phyloP scores from a whole-genome alignment of 1,140 invertebrate genomes.

The Ylistrum balloti region DNA sequence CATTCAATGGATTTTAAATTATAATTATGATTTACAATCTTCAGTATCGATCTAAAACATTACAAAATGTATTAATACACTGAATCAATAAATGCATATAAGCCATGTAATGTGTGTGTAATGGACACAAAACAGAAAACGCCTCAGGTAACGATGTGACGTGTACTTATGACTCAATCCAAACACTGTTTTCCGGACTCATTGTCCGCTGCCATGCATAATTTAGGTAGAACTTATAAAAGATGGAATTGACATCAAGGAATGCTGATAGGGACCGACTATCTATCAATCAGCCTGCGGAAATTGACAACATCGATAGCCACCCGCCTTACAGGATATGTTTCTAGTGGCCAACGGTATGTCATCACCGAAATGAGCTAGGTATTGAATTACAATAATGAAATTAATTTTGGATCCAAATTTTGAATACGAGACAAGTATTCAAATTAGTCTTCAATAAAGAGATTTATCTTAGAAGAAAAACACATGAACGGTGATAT shows the following conservation, averaged over 20 bases:
- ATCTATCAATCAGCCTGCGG: conserved; percentile 37
- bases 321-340: neutral
- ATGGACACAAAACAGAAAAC: neutral
- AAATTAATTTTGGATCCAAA: neutral
- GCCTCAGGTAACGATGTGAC: conserved; percentile 30
- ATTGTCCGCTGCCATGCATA: conserved; percentile 37
- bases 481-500: neutral
- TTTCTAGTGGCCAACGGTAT: conserved; percentile 28
- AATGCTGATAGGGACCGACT: conserved; percentile 2
- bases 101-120: conserved; percentile 27
- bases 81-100: conserved; percentile 13
- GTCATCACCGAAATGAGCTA: neutral
- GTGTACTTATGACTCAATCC: conserved; percentile 38
- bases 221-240: conserved; percentile 30
- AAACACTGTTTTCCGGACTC: conserved; percentile 11
- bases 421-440: conserved; percentile 15
- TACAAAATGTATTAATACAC: conserved; percentile 16
- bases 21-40: conserved; percentile 34
- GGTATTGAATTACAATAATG: neutral
- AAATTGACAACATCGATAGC: conserved; percentile 39
- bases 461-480: neutral
- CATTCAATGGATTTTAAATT: neutral
- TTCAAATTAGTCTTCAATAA: conserved; percentile 9
- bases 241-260: conserved; percentile 38
- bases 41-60: conserved; percentile 17